phyloP scores from a whole-genome alignment of 2,797 vertebrate species.

The Neostethus bicornis region DNA sequence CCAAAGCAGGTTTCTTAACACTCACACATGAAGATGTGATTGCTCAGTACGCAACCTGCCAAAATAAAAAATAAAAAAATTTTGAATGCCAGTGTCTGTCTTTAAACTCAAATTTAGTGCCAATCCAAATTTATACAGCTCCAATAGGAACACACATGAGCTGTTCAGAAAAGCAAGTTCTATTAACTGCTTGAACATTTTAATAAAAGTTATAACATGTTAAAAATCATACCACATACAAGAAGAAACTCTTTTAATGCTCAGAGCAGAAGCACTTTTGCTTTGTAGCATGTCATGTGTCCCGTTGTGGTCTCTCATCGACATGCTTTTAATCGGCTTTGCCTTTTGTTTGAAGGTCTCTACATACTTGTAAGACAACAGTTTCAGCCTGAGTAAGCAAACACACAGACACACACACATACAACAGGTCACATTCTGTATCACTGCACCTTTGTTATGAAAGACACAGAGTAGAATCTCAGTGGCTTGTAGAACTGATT shows the following conservation, averaged over 20 bases:
- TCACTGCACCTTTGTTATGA: constrained; percentile 43
- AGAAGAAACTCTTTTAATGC: background rate
- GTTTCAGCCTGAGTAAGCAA: constrained; percentile 70
- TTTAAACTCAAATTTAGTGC: no score
- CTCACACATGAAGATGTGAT: background rate
- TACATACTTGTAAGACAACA: constrained; percentile 59
- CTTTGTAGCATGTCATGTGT: constrained; percentile 11
- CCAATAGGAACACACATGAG: no score
- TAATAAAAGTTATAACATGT: background rate
- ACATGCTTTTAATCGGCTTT: constrained; percentile 31
- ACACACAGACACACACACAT: constrained; percentile 25
- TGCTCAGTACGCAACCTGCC: background rate
- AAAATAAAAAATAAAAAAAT: no score
- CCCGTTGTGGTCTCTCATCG: constrained; percentile 21
- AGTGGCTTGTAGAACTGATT: constrained; percentile 46
- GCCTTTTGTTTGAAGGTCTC: constrained; percentile 53
- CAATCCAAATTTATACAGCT: no score
- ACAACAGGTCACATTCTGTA: constrained; percentile 25
- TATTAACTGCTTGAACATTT: no score
- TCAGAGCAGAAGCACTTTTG: background rate
- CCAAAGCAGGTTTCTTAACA: background rate
- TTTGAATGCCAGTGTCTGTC: background rate
- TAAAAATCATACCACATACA: background rate
- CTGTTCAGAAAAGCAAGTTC: no score
- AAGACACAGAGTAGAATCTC: constrained; percentile 33